Conservation (phyloP, 1,140 invertebrate genomes). For the Episyrphus balteatus region DNA sequence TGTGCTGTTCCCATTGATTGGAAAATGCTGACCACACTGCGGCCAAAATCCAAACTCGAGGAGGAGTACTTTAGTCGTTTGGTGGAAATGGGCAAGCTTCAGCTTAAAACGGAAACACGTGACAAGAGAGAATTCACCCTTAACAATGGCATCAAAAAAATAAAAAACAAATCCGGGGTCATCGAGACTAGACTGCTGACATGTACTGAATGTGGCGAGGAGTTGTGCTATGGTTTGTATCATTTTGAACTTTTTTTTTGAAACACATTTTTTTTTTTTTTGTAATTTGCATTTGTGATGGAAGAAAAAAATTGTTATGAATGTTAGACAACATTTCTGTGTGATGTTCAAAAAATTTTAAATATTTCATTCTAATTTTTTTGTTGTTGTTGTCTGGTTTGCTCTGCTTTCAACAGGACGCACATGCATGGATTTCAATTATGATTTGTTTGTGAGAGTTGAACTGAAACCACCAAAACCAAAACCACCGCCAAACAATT, state of each 20-base stretch:
- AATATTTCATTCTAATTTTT: neutral
- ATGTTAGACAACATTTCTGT: neutral
- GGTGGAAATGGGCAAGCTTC: constrained; percentile 68
- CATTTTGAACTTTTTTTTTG: too few relatives aligned
- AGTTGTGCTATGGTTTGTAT: constrained; percentile 64
- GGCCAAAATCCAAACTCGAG: constrained; percentile 70
- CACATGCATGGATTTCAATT: constrained; percentile 38
- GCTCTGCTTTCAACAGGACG: constrained; percentile 25
- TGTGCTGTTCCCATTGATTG: constrained; percentile 81
- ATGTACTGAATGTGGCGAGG: constrained; percentile 71
- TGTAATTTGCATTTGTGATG: too few relatives aligned
- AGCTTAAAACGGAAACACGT: constrained; percentile 51
- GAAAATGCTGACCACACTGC: constrained; percentile 78
- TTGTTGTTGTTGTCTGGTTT: constrained; percentile 1
- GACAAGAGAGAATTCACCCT: constrained; percentile 50
- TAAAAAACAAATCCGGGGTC: constrained; percentile 66
- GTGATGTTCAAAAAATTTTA: neutral
- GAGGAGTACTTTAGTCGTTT: constrained; percentile 79
- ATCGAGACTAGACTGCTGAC: constrained; percentile 61
- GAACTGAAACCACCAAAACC: constrained; percentile 29
- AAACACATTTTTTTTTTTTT: constrained; percentile 30
- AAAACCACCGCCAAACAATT: constrained; percentile 17
- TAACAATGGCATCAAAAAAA: constrained; percentile 54
- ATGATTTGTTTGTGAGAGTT: constrained; percentile 39
- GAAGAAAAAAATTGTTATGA: neutral